phyloP scores from a whole-genome alignment of 2,797 vertebrate species.

The Champsocephalus gunnari region DNA sequence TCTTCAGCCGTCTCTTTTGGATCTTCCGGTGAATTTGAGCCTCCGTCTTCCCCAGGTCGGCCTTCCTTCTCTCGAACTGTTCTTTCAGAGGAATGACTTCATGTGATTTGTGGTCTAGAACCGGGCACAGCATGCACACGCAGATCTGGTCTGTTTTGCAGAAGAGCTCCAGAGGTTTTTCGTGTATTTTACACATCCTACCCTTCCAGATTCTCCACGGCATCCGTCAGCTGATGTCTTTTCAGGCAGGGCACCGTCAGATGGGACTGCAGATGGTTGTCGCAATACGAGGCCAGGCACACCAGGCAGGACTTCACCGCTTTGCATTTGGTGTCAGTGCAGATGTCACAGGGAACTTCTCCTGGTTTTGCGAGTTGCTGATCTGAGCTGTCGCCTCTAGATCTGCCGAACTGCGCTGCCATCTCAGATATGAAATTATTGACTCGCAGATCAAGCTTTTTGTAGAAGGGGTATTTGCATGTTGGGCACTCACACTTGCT shows the following conservation, averaged over 20 bases:
- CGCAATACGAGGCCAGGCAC: constrained; percentile 36
- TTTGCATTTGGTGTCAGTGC: background rate
- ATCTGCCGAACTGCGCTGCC: background rate
- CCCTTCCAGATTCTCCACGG: constrained; percentile 9
- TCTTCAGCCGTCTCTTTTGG: background rate
- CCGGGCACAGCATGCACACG: constrained; percentile 25
- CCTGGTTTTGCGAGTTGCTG: background rate
- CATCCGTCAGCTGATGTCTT: constrained; percentile 14
- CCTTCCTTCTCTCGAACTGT: constrained; percentile 28
- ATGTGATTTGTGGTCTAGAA: constrained; percentile 25
- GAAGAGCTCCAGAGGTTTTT: constrained; percentile 38
- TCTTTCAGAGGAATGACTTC: constrained; percentile 29
- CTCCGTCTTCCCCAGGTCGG: constrained; percentile 14
- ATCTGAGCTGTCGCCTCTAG: background rate
- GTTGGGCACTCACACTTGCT: constrained; percentile 3
- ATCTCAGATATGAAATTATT: constrained; percentile 28
- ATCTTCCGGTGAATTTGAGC: background rate
- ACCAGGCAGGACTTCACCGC: constrained; percentile 17
- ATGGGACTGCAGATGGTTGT: constrained; percentile 20
- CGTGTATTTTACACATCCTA: constrained; percentile 1
- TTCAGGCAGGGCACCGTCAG: background rate
- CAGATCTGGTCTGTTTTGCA: constrained; percentile 30
- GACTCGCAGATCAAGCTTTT: background rate
- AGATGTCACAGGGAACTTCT: constrained; percentile 23
- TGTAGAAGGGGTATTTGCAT: background rate